A percentile compares a stretch with the other conserved stretches of the same genome.
Evolutionary conservation across 2,113 vertebrate genomes (phyloP).

Genomic region (Heterotilapia buettikoferi): DNA sequence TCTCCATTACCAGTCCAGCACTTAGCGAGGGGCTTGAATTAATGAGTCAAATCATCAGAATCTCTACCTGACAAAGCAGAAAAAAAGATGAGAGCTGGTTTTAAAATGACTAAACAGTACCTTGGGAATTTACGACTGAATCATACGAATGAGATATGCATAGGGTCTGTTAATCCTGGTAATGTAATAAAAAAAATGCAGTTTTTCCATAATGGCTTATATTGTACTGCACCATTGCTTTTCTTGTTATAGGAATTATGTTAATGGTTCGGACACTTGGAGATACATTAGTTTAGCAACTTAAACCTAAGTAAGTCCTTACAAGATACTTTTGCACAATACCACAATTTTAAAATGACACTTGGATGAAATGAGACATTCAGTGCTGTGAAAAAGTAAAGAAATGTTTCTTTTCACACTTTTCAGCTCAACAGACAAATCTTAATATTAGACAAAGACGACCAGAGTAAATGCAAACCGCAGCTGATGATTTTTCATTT

Average conservation of each 20-base stretch:
- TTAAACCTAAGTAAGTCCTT: not conserved
- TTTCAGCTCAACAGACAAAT: not conserved
- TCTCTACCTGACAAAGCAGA: constrained; percentile 32
- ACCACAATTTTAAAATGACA: not conserved
- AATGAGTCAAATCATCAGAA: constrained; percentile 51
- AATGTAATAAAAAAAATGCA: not conserved
- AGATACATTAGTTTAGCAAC: not conserved
- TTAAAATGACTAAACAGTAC: constrained; percentile 16
- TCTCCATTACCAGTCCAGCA: constrained; percentile 13
- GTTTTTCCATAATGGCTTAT: not conserved
- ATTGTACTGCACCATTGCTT: not conserved
- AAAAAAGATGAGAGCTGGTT: not conserved
- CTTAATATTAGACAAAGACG: not conserved
- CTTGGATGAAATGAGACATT: not conserved
- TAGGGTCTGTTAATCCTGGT: constrained; percentile 8
- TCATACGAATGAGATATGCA: not conserved
- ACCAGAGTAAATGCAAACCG: not conserved
- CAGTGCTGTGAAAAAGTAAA: not conserved
- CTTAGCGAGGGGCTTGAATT: constrained; percentile 19
- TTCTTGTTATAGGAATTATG: not conserved
- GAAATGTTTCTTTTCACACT: not conserved
- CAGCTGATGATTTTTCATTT: not conserved
- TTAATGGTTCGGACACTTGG: not conserved
- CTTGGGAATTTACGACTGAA: constrained; percentile 24
- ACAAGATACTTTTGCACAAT: not conserved